Evolutionary conservation across 2,888 invertebrate genomes (phyloP), one percentile per base, ranked within the genome.

Genomic region (Periphyllus acericola): DNA sequence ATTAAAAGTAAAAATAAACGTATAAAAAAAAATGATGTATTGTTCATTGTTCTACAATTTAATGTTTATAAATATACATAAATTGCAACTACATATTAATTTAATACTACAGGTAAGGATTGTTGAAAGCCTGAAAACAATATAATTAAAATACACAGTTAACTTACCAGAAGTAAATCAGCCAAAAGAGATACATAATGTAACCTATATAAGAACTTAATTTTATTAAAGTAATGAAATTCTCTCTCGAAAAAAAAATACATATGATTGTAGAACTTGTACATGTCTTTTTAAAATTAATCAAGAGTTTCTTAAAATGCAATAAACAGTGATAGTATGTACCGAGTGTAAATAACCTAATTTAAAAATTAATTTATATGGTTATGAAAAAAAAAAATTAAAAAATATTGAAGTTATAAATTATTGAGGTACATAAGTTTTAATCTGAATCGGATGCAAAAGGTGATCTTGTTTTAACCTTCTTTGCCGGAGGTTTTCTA

Each of bases 401-500:
- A 32, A 52, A 78, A 72, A 80, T 36, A 52, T 21, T 52, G 46
- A 40, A 40, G 34, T 40, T n/a, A 52, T 82, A 72, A 32, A 72
- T 34, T 17, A 34, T 72, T 32, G 29, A 85, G 76, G 46, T 85
- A 68, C 34, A 72, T 29, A 25, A 25, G 78, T 76, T 55, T 55
- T 72, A 87, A 11, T 87, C 87, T 34, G 87, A 87, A 60, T 66
- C 34, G 34, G 78, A 85, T 32, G 1, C 21, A 32, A 81, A 60
- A 29, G 74, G 29, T 6, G 32, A 52, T 74, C 66, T 87, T 19
- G 81, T 25, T 81, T 87, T 87, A n/a, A n/a, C 46, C 25, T 87
- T 87, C 46, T 87, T 87, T n/a, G 74, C 72, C 8, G 81, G 87
- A 21, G 87, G 87, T 81, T 87, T 87, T 66, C 55, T 87, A 21